phyloP scores from a whole-genome alignment of 2,797 vertebrate genomes.

The Danio albolineatus region DNA sequence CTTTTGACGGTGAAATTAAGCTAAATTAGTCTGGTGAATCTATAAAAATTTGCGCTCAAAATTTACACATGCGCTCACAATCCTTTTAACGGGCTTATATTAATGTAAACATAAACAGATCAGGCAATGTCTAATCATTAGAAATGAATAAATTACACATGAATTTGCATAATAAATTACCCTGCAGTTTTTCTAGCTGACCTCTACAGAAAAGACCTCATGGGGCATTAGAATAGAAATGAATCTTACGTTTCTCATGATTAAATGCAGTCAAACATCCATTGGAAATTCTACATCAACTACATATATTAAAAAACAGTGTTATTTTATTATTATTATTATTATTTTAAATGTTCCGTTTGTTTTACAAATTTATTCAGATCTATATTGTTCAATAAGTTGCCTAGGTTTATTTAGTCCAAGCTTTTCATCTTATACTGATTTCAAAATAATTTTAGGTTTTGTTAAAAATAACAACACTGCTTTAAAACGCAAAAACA shows the following conservation, averaged over 20 bases:
- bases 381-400: neutral
- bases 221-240: neutral
- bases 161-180: conserved; percentile 23
- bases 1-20: conserved; percentile 28
- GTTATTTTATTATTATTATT: neutral
- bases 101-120: conserved; percentile 5
- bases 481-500: too few relatives aligned
- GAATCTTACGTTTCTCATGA: neutral
- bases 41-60: conserved; percentile 1
- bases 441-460: too few relatives aligned
- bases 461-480: too few relatives aligned
- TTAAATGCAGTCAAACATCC: neutral
- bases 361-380: too few relatives aligned
- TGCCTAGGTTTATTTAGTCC: neutral
- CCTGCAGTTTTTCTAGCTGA: neutral
- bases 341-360: too few relatives aligned
- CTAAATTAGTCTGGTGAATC: conserved; percentile 22
- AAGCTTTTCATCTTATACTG: neutral
- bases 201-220: conserved; percentile 11
- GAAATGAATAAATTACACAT: neutral
- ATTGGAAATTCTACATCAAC: neutral
- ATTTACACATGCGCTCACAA: neutral
- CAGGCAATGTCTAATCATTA: conserved; percentile 17
- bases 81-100: neutral
- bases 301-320: neutral